Base-by-base conservation (phyloP, 2,797 vertebrate species). In the Fistularia tabacaria region DNA sequence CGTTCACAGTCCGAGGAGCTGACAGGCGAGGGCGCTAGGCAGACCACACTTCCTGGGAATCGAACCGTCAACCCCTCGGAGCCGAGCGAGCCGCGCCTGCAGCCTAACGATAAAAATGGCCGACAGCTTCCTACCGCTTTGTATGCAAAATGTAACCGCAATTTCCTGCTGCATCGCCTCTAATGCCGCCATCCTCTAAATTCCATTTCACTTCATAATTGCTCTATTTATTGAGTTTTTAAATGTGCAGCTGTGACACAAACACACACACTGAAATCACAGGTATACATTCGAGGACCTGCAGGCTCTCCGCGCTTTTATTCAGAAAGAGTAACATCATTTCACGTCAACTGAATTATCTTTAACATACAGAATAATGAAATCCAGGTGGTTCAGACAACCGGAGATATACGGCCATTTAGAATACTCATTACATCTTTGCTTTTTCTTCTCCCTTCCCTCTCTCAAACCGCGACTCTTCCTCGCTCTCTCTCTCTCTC, bases 311-410 rank as follows among this genome's bases (percentile, higher is more conserved):
- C 12, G 43, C 2, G 43, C 71, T 69, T 82, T 85, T 70, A 68
- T 81, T 69, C 61, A 66, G 60, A 57, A 48, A 59, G 52, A 77
- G 76, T 74, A 79, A 76, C 73, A 74, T 79, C 59, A 73, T 82
- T 85, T 81, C 70, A 79, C 76, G 5, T 85, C 62, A 76, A 84
- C 58, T 65, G 68, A 79, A 79, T 83, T 77, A 84, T 83, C 73
- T 84, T 73, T 69, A 83, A 86, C 80, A 84, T 68, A 85, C 83
- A 84, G 83, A 76, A 87, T 76, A 80, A 79, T 80, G 69, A 77
- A 87, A 83, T 81, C 79, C 66, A 74, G 62, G 64, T 67, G 68
- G 61, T 63, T 79, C 62, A 74, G 74, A 82, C 83, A 81, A 69
- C 69, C 79, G 61, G 67, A 79, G 79, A 74, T 76, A 67, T 77